phyloP scores from a whole-genome alignment of 2,113 vertebrate species.

The Agapornis roseicollis region DNA sequence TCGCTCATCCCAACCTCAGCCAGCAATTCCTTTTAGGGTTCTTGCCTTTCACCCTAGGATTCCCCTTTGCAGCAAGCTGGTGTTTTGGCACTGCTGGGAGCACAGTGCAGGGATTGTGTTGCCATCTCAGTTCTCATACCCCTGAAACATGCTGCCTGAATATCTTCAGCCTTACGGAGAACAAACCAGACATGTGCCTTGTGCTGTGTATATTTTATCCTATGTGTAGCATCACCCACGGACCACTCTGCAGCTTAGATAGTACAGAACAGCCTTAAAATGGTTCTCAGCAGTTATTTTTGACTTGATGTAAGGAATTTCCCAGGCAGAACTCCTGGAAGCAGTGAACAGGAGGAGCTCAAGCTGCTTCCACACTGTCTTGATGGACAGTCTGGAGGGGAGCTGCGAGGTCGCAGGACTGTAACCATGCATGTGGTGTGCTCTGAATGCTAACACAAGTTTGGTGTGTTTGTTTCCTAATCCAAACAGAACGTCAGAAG shows the following conservation, averaged over 20 bases:
- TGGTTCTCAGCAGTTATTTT: background rate
- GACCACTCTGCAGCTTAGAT: background rate
- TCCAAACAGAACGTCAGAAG: constrained; percentile 92
- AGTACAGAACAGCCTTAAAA: background rate
- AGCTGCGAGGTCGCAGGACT: background rate
- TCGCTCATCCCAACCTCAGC: background rate
- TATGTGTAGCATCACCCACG: background rate
- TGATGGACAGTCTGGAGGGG: background rate
- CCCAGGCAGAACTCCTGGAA: background rate
- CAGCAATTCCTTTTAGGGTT: background rate
- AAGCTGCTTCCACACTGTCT: background rate
- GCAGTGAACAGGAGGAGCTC: background rate
- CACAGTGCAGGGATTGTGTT: background rate
- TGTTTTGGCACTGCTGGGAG: background rate
- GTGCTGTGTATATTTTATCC: background rate
- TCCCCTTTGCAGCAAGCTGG: background rate
- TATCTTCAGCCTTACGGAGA: background rate
- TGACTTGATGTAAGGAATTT: background rate
- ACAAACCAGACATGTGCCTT: background rate
- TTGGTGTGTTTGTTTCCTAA: constrained; percentile 91
- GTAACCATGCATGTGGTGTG: constrained; percentile 80
- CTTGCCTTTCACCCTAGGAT: background rate
- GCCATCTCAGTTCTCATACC: background rate
- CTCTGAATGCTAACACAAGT: constrained; percentile 84
- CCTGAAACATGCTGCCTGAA: background rate